Evolutionary conservation across 2,797 vertebrate species (phyloP).

Genomic region (Malacoraja senta): DNA sequence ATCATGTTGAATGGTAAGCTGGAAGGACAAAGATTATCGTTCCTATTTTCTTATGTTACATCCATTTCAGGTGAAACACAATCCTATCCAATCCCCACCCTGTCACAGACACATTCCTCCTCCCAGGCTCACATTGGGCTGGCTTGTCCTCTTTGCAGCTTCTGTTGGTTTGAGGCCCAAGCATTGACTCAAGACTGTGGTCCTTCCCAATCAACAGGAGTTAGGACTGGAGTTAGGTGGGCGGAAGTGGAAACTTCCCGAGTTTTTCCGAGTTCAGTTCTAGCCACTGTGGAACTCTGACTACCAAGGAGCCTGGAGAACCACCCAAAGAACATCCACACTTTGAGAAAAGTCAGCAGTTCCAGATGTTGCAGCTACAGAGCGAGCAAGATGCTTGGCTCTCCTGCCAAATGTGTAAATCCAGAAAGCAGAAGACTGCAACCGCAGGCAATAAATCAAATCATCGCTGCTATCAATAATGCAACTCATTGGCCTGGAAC

Average conservation of each 20-base stretch:
- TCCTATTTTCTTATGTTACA: too few species aligned
- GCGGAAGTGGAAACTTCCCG: neutral
- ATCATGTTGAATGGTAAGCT: too few species aligned
- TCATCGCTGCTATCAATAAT: conserved; percentile 24
- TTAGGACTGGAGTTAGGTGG: too few species aligned
- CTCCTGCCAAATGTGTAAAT: conserved; percentile 3
- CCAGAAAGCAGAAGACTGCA: conserved; percentile 16
- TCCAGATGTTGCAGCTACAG: neutral
- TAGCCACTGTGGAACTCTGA: neutral
- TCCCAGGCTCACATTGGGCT: neutral
- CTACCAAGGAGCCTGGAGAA: neutral
- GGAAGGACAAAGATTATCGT: too few species aligned
- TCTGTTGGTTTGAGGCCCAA: neutral
- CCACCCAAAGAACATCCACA: neutral
- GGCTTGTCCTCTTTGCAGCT: neutral
- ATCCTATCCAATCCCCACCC: neutral
- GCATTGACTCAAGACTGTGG: neutral
- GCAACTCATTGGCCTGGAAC: neutral
- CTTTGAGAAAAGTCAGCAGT: neutral
- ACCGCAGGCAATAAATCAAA: conserved; percentile 22
- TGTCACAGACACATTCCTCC: neutral
- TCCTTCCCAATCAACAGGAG: neutral
- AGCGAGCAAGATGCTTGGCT: neutral
- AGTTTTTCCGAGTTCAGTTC: neutral
- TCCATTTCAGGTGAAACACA: neutral